Conservation (phyloP, 2,797 vertebrate species). For the Lutjanus campechanus region DNA sequence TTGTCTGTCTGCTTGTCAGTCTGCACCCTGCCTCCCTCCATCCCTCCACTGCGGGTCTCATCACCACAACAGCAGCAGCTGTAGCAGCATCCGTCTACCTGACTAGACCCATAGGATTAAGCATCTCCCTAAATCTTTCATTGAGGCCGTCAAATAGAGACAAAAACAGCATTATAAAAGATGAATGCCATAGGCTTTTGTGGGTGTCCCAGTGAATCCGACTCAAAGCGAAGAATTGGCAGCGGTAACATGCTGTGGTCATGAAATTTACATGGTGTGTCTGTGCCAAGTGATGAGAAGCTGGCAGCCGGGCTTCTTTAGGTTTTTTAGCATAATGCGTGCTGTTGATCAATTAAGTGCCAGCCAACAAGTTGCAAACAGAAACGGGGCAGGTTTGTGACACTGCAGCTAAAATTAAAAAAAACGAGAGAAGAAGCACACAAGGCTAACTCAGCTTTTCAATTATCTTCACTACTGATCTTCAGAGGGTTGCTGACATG, state of each 20-base stretch:
- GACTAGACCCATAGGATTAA: conserved; percentile 71
- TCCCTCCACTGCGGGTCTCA: conserved; percentile 67
- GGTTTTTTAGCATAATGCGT: conserved; percentile 49
- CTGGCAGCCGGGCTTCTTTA: conserved; percentile 54
- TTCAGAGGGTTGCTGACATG: conserved; percentile 15
- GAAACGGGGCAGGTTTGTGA: conserved; percentile 40
- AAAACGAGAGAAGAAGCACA: neutral
- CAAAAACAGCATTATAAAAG: conserved; percentile 74
- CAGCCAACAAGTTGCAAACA: conserved; percentile 72
- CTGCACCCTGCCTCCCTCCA: conserved; percentile 76
- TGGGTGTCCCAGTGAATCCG: conserved; percentile 69
- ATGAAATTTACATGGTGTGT: conserved; percentile 79
- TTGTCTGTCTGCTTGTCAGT: conserved; percentile 85
- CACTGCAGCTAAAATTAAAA: neutral
- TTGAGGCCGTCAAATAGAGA: conserved; percentile 60
- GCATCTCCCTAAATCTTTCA: conserved; percentile 73
- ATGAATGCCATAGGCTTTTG: conserved; percentile 69
- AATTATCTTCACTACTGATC: conserved; percentile 31
- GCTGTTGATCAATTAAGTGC: conserved; percentile 71
- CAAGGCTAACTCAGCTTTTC: conserved; percentile 22
- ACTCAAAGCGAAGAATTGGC: conserved; percentile 70
- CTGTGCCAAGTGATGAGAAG: conserved; percentile 69
- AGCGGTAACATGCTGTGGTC: conserved; percentile 72
- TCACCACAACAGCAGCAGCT: conserved; percentile 57
- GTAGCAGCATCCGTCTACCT: conserved; percentile 62